Evolutionary conservation across 2,888 invertebrate genomes (phyloP).

Genomic region (Aelia acuminata): DNA sequence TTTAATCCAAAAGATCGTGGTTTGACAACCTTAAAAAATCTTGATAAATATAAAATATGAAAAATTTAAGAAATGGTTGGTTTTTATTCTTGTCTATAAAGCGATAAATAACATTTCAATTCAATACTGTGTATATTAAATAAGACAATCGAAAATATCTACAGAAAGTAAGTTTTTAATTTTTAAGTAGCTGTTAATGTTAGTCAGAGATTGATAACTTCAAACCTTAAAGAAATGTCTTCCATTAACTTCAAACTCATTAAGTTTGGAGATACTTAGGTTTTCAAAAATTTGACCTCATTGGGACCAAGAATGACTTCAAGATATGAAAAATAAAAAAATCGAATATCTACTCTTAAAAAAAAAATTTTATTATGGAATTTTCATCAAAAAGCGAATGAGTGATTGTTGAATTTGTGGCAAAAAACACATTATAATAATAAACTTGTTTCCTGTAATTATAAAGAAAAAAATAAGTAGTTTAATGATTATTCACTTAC

Average conservation of each 20-base stretch:
- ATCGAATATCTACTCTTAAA: too few relatives aligned
- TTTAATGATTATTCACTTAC: too few relatives aligned
- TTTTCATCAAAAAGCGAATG: too few relatives aligned
- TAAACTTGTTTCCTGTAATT: too few relatives aligned
- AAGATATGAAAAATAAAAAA: background rate
- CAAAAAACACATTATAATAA: too few relatives aligned
- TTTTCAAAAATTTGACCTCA: background rate
- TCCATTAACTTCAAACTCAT: constrained; percentile 5
- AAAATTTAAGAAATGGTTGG: background rate
- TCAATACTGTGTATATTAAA: too few relatives aligned
- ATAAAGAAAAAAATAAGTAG: too few relatives aligned
- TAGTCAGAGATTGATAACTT: background rate
- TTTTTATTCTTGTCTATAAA: background rate
- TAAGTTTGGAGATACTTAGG: background rate
- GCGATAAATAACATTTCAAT: background rate
- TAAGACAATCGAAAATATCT: background rate
- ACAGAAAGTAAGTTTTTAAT: background rate
- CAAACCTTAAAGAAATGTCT: background rate
- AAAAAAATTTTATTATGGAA: too few relatives aligned
- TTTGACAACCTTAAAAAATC: background rate
- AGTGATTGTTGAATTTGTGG: too few relatives aligned
- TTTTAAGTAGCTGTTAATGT: background rate
- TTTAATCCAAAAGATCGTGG: background rate
- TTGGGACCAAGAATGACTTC: background rate
- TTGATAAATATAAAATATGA: background rate